These are phyloP conservation scores for Cerceris rybyensis DNA, from an alignment of 2,888 invertebrate species.

Conservation along the genomic window DNA sequence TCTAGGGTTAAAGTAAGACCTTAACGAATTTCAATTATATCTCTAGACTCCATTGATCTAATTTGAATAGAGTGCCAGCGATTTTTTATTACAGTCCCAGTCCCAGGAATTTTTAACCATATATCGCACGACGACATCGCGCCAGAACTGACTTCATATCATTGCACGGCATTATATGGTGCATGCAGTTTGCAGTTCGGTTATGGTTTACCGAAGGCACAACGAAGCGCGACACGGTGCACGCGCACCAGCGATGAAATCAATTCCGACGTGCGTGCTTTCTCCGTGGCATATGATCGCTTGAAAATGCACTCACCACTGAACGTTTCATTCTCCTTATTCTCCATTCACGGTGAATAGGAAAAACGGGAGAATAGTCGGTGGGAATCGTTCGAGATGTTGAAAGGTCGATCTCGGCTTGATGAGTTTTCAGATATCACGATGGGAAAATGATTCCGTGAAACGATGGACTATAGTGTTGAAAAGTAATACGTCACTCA, in stretches of 20 bases:
- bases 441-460: neutral
- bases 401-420: neutral
- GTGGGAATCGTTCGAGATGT: too few species aligned
- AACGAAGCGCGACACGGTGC: constrained; percentile 30
- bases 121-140: too few species aligned
- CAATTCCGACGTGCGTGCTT: constrained; percentile 71
- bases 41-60: neutral
- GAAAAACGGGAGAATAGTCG: too few species aligned
- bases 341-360: too few species aligned
- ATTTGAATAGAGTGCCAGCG: neutral
- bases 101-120: too few species aligned
- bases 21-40: neutral
- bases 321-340: constrained; percentile 19
- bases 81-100: neutral
- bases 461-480: neutral
- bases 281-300: constrained; percentile 69
- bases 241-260: constrained; percentile 68
- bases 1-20: too few species aligned
- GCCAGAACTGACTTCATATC: neutral
- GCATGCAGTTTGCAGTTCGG: constrained; percentile 20
- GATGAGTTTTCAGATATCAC: constrained; percentile 7
- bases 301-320: constrained; percentile 63
- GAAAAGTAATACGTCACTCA: neutral
- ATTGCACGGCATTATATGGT: too few species aligned
- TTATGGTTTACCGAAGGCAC: constrained; percentile 35